Evolutionary conservation across 2,797 vertebrate species (phyloP).

Genomic region (Coluber constrictor): DNA sequence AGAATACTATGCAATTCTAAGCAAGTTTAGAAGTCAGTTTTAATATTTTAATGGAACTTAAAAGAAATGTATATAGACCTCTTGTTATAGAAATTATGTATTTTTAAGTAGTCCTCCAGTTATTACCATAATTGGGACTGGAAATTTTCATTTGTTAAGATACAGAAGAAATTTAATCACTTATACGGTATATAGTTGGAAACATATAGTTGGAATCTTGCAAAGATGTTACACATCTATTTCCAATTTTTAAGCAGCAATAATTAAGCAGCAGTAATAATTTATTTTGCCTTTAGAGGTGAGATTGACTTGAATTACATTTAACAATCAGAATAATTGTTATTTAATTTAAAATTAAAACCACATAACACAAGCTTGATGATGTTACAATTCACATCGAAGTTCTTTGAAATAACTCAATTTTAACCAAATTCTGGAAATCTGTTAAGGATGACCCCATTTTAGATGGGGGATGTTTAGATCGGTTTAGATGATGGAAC

Average conservation of each 20-base stretch:
- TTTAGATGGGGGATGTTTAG: too few species aligned
- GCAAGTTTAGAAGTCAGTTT: background rate
- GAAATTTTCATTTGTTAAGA: too few species aligned
- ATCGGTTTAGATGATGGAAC: too few species aligned
- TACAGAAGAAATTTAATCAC: too few species aligned
- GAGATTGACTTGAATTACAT: too few species aligned
- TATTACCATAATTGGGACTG: too few species aligned
- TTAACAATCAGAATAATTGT: background rate
- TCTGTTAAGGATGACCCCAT: background rate
- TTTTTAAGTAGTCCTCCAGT: background rate
- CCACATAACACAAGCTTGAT: background rate
- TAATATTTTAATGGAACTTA: background rate
- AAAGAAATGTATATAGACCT: background rate
- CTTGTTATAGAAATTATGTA: background rate
- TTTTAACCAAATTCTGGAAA: background rate
- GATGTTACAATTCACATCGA: background rate
- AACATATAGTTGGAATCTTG: too few species aligned
- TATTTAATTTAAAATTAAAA: background rate
- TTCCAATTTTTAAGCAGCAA: too few species aligned
- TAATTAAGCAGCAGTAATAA: too few species aligned
- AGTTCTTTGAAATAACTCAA: background rate
- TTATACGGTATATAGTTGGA: too few species aligned
- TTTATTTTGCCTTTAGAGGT: too few species aligned
- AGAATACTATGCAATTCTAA: background rate
- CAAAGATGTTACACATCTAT: too few species aligned